phyloP scores from a whole-genome alignment of 1,140 invertebrate genomes.

The Drosophila paulistorum region DNA sequence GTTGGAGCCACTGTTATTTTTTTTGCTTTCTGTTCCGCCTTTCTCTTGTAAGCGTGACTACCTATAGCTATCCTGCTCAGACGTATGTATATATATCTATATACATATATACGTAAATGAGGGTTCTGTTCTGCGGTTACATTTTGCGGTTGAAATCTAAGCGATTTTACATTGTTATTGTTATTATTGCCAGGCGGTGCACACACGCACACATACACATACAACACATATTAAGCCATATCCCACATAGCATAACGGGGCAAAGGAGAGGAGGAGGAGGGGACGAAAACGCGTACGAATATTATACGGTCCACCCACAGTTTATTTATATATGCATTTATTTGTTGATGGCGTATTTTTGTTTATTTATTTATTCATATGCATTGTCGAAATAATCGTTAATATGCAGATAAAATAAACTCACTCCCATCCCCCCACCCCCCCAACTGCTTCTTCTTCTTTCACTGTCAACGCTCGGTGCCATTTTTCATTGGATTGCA shows the following conservation, averaged over 20 bases:
- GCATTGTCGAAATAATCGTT: constrained; percentile 80
- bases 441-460: background rate
- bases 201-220: constrained; percentile 14
- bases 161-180: constrained; percentile 81
- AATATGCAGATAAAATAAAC: constrained; percentile 76
- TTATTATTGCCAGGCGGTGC: constrained; percentile 64
- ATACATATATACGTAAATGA: background rate
- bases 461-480: constrained; percentile 52
- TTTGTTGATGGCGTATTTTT: constrained; percentile 79
- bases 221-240: constrained; percentile 1
- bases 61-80: background rate
- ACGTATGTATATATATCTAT: background rate
- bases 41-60: constrained; percentile 48
- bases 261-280: background rate
- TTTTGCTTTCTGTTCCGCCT: constrained; percentile 52
- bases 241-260: background rate
- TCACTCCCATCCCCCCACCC: constrained; percentile 9
- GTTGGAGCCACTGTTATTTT: background rate
- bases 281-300: background rate
- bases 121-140: constrained; percentile 31
- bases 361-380: constrained; percentile 81
- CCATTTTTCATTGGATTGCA: constrained; percentile 59
- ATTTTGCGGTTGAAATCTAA: constrained; percentile 77
- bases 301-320: constrained; percentile 5
- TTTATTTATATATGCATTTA: constrained; percentile 77